Conservation (phyloP, 2,797 vertebrate genomes). For the Macropodus opercularis region DNA sequence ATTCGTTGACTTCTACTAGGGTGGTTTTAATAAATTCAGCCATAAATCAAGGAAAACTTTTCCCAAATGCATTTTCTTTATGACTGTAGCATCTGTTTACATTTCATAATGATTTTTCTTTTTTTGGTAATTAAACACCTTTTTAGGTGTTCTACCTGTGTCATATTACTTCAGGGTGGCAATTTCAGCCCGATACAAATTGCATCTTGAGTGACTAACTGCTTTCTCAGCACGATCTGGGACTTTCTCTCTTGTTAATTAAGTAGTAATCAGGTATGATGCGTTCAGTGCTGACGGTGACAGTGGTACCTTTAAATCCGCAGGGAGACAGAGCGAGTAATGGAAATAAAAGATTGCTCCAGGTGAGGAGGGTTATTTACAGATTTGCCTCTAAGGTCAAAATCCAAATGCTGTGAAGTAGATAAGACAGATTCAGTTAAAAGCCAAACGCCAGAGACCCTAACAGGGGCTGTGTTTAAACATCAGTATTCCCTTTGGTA, state of each 20-base stretch:
- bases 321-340: conserved; percentile 48
- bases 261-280: conserved; percentile 58
- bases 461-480: conserved; percentile 10
- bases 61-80: background rate
- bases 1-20: background rate
- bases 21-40: background rate
- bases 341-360: conserved; percentile 43
- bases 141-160: too few species aligned
- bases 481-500: conserved; percentile 10
- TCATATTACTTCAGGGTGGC: background rate
- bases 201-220: conserved; percentile 17
- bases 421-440: background rate
- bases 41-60: background rate
- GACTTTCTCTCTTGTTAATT: conserved; percentile 55
- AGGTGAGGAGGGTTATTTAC: conserved; percentile 45
- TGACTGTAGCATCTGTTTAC: background rate
- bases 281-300: conserved; percentile 39
- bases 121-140: background rate
- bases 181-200: background rate
- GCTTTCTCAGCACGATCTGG: conserved; percentile 24
- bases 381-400: conserved; percentile 26
- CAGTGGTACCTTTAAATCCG: conserved; percentile 32
- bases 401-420: conserved; percentile 20
- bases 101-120: background rate
- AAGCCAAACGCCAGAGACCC: conserved; percentile 5